phyloP scores from a whole-genome alignment of 2,113 vertebrate genomes.

The Balaeniceps rex region DNA sequence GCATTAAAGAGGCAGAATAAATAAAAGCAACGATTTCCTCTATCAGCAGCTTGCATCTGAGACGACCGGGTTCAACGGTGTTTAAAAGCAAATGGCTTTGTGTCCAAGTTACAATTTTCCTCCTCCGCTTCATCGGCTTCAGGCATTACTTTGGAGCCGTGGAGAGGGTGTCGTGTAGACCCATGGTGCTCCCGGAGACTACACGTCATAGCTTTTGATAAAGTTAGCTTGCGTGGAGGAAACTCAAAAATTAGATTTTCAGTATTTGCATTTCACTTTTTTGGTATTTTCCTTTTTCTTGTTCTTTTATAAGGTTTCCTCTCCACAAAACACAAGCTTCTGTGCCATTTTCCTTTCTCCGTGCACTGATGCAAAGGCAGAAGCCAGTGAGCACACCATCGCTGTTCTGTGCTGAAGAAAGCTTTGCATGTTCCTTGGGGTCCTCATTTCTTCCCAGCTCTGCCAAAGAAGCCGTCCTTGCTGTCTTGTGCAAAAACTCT shows the following conservation, averaged over 20 bases:
- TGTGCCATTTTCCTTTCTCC: neutral
- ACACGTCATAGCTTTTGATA: neutral
- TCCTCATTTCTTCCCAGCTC: neutral
- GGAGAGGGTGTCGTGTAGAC: neutral
- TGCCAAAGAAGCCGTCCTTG: neutral
- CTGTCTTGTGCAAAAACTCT: neutral
- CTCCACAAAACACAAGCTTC: neutral
- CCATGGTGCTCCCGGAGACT: neutral
- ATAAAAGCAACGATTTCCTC: neutral
- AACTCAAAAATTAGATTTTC: neutral
- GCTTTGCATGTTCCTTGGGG: neutral
- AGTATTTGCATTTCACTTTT: neutral
- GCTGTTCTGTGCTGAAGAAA: neutral
- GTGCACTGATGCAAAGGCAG: neutral
- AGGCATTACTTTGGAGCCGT: neutral
- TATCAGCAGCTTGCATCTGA: neutral
- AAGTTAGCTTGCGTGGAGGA: neutral
- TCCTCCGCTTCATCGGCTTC: neutral
- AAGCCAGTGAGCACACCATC: neutral
- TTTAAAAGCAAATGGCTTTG: neutral
- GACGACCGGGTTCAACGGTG: neutral
- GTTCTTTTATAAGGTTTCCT: neutral
- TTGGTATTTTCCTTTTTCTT: neutral
- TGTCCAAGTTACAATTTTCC: neutral
- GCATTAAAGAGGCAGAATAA: conserved; percentile 41